Evolutionary conservation across 35 echinoderm and acorn worm species (phyloP).

Genomic region (Apostichopus japonicus): DNA sequence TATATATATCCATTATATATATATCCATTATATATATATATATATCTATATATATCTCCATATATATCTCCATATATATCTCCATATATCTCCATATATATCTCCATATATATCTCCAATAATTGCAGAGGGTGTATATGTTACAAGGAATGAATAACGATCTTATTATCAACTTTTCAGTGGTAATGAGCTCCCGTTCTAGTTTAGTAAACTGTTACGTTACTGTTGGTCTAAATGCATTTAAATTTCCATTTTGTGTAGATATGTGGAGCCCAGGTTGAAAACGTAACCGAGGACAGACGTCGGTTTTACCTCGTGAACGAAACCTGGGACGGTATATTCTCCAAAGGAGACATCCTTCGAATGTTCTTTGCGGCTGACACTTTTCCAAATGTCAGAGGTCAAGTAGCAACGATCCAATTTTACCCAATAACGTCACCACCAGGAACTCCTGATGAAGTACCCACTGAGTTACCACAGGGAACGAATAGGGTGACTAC

Average conservation of each 20-base stretch:
- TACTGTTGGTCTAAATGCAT: too few species aligned
- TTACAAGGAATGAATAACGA: too few species aligned
- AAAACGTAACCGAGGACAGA: slow-evolving; percentile 1
- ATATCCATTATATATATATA: too few species aligned
- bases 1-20: too few species aligned
- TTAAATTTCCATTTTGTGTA: neutral
- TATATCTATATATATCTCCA: too few species aligned
- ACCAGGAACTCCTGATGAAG: neutral
- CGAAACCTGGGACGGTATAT: neutral
- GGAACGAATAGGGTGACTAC: neutral
- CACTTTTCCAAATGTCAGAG: slow-evolving; percentile 9
- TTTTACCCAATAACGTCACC: neutral
- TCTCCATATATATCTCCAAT: too few species aligned
- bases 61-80: too few species aligned
- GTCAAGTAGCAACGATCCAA: neutral
- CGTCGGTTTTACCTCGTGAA: neutral
- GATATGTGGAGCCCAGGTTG: slow-evolving; percentile 2
- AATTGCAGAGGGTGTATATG: too few species aligned
- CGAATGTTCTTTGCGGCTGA: slow-evolving; percentile 16
- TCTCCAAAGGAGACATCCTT: neutral
- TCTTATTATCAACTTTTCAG: too few species aligned
- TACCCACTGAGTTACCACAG: neutral
- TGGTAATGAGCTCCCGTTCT: too few species aligned
- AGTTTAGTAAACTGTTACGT: too few species aligned
- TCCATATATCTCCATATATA: too few species aligned